Base-by-base conservation (phyloP, 1,140 invertebrate species). In the Drosophila varians region DNA sequence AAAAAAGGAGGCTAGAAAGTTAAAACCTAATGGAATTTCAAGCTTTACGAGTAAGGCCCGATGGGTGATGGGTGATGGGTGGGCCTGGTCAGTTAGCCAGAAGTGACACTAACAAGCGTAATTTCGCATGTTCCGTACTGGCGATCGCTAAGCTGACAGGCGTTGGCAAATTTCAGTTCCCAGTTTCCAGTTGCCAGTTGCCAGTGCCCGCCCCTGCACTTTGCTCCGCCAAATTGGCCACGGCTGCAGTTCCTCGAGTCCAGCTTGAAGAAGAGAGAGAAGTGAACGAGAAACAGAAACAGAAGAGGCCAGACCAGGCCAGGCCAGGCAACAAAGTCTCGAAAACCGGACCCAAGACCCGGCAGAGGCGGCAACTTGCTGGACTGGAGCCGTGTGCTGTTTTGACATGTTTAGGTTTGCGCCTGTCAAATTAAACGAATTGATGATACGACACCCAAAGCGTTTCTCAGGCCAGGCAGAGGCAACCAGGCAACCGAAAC, bases 361-460 rank as follows among this genome's bases (percentile, higher is more conserved):
- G 36, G 36, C 60, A 71, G 69, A 77, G 61, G 66, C 72, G 65
- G 38, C 73, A 80, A 84, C 79, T 54, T 52, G 23, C 47, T 58
- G 49, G 56, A 19, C 47, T 58, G 49, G 56, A 19, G 80, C 77
- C 87, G 82, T 84, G 14, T 42, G 38, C 16, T 91, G 90, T 91
- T 91, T 91, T 91, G 90, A 91, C 89, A 91, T 91, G 86, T 91
- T 91, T 91, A 90, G 90, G 89, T 89, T 90, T 91, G 90, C 78
- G 90, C 90, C 87, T 91, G 90, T 91, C 90, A 91, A 91, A 91
- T 91, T 91, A 91, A 91, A 90, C 89, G 89, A 91, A 91, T 91
- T 91, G 90, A 91, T 91, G 90, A 91, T 91, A 90, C 90, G 83
- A 91, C 90, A 91, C 89, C 90, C 90, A 91, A 90, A 82, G 88